A percentile compares a stretch with the other conserved stretches of the same genome.
Evolutionary conservation across 2,888 invertebrate genomes (phyloP).

Genomic region (Ischnus inquisitorius): DNA sequence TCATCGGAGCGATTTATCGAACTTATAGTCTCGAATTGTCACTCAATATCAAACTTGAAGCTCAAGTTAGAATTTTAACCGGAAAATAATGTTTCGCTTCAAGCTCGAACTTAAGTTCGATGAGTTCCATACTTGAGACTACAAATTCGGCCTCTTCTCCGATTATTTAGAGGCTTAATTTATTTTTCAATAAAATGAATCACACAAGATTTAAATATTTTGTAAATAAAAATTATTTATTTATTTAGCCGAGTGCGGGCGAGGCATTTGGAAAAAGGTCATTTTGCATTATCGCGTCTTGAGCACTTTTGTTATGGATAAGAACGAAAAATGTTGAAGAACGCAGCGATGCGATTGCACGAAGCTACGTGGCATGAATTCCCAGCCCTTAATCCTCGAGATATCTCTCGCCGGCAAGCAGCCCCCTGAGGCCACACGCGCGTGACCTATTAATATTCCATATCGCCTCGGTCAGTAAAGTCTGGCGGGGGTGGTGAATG

Average conservation of each 20-base stretch:
- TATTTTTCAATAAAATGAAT: background rate
- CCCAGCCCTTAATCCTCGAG: slow-evolving; percentile 44
- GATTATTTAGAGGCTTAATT: background rate
- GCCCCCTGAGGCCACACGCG: slow-evolving; percentile 53
- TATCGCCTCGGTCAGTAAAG: slow-evolving; percentile 49
- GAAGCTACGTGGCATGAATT: slow-evolving; percentile 1
- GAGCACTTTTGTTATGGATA: too few relatives aligned
- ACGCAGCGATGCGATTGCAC: slow-evolving; percentile 1
- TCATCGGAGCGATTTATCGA: background rate
- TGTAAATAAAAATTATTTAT: too few relatives aligned
- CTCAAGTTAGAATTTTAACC: too few relatives aligned
- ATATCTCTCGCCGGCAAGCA: slow-evolving; percentile 15
- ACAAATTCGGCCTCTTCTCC: too few relatives aligned
- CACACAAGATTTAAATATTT: background rate
- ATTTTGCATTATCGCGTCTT: too few relatives aligned
- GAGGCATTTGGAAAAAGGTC: too few relatives aligned
- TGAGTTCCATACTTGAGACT: too few relatives aligned
- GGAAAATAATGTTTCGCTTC: too few relatives aligned
- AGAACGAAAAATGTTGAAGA: background rate
- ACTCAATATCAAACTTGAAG: too few relatives aligned
- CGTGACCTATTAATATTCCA: slow-evolving; percentile 71
- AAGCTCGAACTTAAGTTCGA: too few relatives aligned
- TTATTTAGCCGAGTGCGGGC: too few relatives aligned
- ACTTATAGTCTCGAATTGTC: too few relatives aligned
- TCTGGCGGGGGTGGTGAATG: slow-evolving; percentile 56